Evolutionary conservation across 2,797 vertebrate genomes (phyloP).

Genomic region (Craterocephalus amniculus): DNA sequence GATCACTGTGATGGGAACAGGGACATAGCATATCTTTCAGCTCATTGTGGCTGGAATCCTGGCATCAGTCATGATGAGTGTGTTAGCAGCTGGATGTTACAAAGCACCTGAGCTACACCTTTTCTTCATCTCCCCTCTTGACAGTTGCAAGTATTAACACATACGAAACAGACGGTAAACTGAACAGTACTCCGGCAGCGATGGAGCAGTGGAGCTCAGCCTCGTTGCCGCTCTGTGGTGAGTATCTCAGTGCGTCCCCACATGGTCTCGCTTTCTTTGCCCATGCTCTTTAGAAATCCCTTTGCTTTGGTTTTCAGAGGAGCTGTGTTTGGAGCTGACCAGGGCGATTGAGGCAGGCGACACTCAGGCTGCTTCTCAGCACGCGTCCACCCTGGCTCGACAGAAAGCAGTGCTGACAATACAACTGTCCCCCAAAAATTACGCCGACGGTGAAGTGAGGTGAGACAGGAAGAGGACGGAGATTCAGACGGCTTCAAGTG

Average conservation of each 20-base stretch:
- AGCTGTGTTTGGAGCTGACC: slow-evolving; percentile 83
- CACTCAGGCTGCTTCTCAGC: slow-evolving; percentile 79
- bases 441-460: slow-evolving; percentile 85
- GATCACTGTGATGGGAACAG: not conserved
- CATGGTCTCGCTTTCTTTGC: not conserved
- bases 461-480: slow-evolving; percentile 49
- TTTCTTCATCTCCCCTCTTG: slow-evolving; percentile 14
- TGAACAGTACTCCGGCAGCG: slow-evolving; percentile 41
- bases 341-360: slow-evolving; percentile 87
- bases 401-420: slow-evolving; percentile 82
- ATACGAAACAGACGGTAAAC: slow-evolving; percentile 60
- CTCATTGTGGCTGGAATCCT: not conserved
- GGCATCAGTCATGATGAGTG: not conserved
- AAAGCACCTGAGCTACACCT: not conserved
- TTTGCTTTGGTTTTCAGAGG: slow-evolving; percentile 77
- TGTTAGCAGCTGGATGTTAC: not conserved
- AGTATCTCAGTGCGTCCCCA: slow-evolving; percentile 16
- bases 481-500: not conserved
- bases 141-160: slow-evolving; percentile 78
- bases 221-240: slow-evolving; percentile 80
- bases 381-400: slow-evolving; percentile 82
- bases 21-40: slow-evolving; percentile 8
- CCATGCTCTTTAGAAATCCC: slow-evolving; percentile 16
- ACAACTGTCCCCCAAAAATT: slow-evolving; percentile 82
- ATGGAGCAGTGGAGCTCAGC: slow-evolving; percentile 67